Evolutionary conservation across 2,113 vertebrate species (phyloP).

Genomic region (Hydropotes inermis): DNA sequence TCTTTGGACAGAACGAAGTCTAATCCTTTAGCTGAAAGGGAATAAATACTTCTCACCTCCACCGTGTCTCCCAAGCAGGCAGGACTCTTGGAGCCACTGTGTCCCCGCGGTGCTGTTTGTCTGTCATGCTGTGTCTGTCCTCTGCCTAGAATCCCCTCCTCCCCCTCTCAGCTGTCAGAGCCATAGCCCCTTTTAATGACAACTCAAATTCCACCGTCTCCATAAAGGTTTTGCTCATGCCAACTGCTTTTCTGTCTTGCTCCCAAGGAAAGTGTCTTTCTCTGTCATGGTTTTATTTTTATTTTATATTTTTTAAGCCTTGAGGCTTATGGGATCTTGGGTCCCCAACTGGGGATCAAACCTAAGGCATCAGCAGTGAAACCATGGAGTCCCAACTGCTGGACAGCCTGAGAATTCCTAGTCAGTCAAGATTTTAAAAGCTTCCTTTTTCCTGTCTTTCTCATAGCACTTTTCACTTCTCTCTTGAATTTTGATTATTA

Average conservation of each 20-base stretch:
- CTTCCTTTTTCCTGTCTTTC: not conserved
- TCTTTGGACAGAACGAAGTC: not conserved
- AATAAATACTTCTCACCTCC: not conserved
- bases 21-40: not conserved
- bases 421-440: not conserved
- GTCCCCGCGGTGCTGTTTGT: not conserved
- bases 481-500: not conserved
- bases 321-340: not conserved
- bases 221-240: not conserved
- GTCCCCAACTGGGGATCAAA: not conserved
- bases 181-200: not conserved
- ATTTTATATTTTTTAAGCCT: not conserved
- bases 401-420: not conserved
- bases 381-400: not conserved
- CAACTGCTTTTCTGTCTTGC: not conserved
- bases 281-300: not conserved
- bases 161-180: not conserved
- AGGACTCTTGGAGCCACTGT: not conserved
- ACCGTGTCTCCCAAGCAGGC: accelerated
- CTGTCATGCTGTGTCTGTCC: too few species aligned
- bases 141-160: not conserved
- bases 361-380: not conserved
- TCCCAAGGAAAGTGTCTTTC: not conserved
- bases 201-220: not conserved
- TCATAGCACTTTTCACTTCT: not conserved